Base-by-base conservation (phyloP, 2,888 invertebrate genomes). In the Parnassius glacialis region DNA sequence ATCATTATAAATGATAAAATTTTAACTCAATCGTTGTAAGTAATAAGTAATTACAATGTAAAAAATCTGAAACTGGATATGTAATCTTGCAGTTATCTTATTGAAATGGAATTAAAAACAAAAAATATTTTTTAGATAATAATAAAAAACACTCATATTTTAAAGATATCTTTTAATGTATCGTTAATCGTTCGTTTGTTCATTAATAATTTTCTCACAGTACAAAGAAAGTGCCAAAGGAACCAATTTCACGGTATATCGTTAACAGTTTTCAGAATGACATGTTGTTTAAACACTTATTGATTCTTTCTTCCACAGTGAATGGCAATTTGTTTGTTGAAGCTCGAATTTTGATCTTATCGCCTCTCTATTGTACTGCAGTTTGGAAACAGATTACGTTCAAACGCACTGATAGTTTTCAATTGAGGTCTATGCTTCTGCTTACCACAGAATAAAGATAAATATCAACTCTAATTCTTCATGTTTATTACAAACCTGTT, bases 281-380 rank as follows among this genome's bases (percentile, higher is more conserved):
- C 87, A 85, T 90, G 85, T 90, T 90, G 89, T 84, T 87, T 81
- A 89, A 90, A 90, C 69, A 76, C 75, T 71, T 76, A 76, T 76
- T 79, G 78, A 81, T 75, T 79, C 34, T 34, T 75, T 78, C 75
- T 77, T 73, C 70, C 73, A 68, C 70, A 74, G 74, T 79, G 77
- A 79, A 82, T 75, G 76, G 71, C 69, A 86, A 87, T 89, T 87
- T 87, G 87, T 89, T 80, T 77, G 77, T 72, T 80, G 75, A 76
- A 75, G 83, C 83, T 73, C 72, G 74, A 82, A 73, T 75, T 83
- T 78, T 80, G 90, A 90, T 90, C 82, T 88, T 90, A 90, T 90
- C 90, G 67, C 34, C 51, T 53, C n/a, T 58, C 80, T 68, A 76
- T 87, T 89, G 86, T 87, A 78, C 78, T 74, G 65, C 67, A 71